Evolutionary conservation across 2,888 invertebrate species (phyloP).

Genomic region (Scrobipalpa atriplicella): DNA sequence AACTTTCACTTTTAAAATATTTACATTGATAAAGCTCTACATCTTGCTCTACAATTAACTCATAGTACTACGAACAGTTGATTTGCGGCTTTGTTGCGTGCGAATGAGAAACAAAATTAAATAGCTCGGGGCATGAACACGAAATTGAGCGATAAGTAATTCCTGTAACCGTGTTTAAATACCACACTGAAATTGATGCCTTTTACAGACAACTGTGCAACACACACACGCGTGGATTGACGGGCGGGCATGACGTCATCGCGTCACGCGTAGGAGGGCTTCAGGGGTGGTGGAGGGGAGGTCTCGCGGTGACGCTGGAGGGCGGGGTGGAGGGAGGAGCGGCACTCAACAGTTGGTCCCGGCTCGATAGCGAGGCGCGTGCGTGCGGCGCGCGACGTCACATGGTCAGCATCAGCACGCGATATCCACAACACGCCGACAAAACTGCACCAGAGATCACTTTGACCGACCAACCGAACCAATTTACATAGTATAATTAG

Average conservation of each 20-base stretch:
- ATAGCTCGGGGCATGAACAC: conserved; percentile 14
- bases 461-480: conserved; percentile 21
- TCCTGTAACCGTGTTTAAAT: conserved; percentile 25
- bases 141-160: conserved; percentile 27
- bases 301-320: conserved; percentile 37
- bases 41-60: conserved; percentile 9
- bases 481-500: neutral
- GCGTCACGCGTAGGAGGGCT: conserved; percentile 44
- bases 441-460: conserved; percentile 23
- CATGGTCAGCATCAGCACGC: conserved; percentile 54
- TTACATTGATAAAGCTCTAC: conserved; percentile 14
- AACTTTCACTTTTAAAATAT: conserved; percentile 20
- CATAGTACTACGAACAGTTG: conserved; percentile 6
- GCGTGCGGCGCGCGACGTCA: conserved; percentile 63
- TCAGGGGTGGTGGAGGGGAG: conserved; percentile 42
- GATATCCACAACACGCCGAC: conserved; percentile 33
- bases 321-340: conserved; percentile 34
- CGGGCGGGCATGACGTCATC: conserved; percentile 62
- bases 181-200: conserved; percentile 32
- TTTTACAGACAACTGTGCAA: conserved; percentile 27
- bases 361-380: conserved; percentile 74
- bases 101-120: conserved; percentile 11
- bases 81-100: neutral
- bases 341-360: conserved; percentile 78
- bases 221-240: conserved; percentile 48